Percentiles rank a stretch among this genome's conserved stretches.
Conservation (phyloP, 1,140 invertebrate genomes). For the Arctopsyche grandis region DNA sequence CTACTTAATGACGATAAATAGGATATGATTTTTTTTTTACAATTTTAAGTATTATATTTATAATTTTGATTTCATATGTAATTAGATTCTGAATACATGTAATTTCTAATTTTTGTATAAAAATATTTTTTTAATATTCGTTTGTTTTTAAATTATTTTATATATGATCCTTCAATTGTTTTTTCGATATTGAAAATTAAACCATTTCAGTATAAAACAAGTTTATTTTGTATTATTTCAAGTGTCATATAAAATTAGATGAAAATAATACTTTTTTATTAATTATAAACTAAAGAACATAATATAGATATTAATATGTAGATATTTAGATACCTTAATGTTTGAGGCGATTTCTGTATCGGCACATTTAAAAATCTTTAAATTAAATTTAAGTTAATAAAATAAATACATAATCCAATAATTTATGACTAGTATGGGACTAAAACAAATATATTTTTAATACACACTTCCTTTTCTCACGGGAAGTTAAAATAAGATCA, state of each 20-base stretch:
- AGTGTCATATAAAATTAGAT: slow-evolving; percentile 29
- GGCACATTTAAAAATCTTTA: no score
- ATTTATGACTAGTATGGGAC: no score
- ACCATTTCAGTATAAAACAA: slow-evolving; percentile 32
- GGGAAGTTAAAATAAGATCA: no score
- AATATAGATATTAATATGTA: not conserved
- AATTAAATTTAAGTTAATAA: no score
- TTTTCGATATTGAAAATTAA: not conserved
- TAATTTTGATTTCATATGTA: no score
- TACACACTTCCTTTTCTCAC: no score
- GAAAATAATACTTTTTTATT: slow-evolving; percentile 14
- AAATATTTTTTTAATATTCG: not conserved
- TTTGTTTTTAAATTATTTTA: not conserved
- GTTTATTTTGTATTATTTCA: slow-evolving; percentile 23
- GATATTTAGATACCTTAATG: no score
- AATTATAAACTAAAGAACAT: not conserved
- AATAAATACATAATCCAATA: no score
- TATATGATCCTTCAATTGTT: not conserved
- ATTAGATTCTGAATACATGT: not conserved
- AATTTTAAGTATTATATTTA: no score
- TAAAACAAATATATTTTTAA: no score
- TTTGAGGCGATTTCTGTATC: not conserved
- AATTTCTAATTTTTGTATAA: not conserved
- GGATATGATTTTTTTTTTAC: no score
- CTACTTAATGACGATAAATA: no score